A percentile compares a stretch with the other conserved stretches of the same genome.
Evolutionary conservation across 1,140 invertebrate genomes (phyloP).

Genomic region (Lasioglossum albipes): DNA sequence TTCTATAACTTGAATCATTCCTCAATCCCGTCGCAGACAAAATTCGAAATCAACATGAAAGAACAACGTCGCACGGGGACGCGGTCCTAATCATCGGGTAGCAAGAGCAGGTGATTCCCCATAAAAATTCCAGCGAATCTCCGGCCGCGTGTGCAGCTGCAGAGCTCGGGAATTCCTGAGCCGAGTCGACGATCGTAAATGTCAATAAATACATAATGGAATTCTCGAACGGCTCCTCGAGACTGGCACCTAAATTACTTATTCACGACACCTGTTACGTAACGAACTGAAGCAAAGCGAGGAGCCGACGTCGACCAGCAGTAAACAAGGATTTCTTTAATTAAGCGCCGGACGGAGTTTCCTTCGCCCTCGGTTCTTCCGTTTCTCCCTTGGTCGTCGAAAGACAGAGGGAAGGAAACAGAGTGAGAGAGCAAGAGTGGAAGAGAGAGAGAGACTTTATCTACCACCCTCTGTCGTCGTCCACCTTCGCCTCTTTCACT

Average conservation of each 20-base stretch:
- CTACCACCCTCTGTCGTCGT: constrained; percentile 31
- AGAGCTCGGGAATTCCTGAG: constrained; percentile 31
- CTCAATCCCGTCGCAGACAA: too few species aligned
- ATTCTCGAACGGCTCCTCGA: constrained; percentile 5
- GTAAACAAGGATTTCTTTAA: constrained; percentile 64
- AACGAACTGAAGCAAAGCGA: constrained; percentile 16
- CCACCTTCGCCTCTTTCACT: not conserved
- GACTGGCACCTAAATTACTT: constrained; percentile 46
- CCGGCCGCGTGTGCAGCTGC: not conserved
- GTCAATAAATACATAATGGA: constrained; percentile 42
- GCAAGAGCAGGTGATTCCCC: too few species aligned
- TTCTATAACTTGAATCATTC: too few species aligned
- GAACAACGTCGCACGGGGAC: too few species aligned
- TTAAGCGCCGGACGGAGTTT: constrained; percentile 43
- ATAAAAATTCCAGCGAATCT: not conserved
- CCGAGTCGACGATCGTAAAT: constrained; percentile 29
- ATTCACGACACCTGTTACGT: constrained; percentile 54
- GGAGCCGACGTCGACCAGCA: constrained; percentile 11
- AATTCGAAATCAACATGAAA: too few species aligned
- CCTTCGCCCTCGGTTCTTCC: constrained; percentile 11
- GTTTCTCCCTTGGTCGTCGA: not conserved
- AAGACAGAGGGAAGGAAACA: too few species aligned
- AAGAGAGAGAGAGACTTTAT: constrained; percentile 46
- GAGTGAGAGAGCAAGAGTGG: not conserved
- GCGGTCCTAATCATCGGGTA: too few species aligned